Base-by-base conservation (phyloP, 2,113 vertebrate genomes). In the Nanorana parkeri region DNA sequence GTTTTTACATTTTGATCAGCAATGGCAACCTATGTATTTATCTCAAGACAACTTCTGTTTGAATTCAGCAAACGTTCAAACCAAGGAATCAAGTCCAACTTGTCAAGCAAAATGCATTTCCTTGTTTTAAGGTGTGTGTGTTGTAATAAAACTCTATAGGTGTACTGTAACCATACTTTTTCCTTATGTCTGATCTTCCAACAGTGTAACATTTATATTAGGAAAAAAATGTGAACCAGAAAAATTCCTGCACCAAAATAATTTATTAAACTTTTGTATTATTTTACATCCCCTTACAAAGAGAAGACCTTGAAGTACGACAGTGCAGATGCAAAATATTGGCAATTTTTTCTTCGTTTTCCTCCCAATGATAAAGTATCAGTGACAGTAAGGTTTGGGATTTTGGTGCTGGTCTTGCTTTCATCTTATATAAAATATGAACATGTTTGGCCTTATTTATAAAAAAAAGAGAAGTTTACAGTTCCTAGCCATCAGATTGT, bases 281-380 rank as follows among this genome's bases (percentile, higher is more conserved):
- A 82, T 82, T 82, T 74, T 82, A 82, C 80, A 82, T 82, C 80
- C 80, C 78, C 69, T 66, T 82, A 82, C 80, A 82, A 82, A 82
- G 80, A 82, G 80, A 82, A 74, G 79, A 82, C 80, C 80, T 67
- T 82, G 69, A 82, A 82, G 61, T 41, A 55, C 56, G 68, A 80
- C 78, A 72, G 32, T 63, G 69, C 47, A 75, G 80, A 74, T 66
- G 60, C 69, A 74, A 82, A 74, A 65, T 26, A 51, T 74, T 55
- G 47, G n/a, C 56, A 61, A 36, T 64, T 55, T 51, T 54, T 55
- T 72, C 68, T 82, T 80, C 63, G 26, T 68, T 63, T 13, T 47
- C 11, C 41, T 10, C 55, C 67, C 60, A 54, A 69, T 69, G 28
- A 80, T 41, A 24, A 19, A 41, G 32, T 28, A 58, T 79, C 66